Evolutionary conservation across 2,888 invertebrate genomes (phyloP).

Genomic region (Athetis lepigone): DNA sequence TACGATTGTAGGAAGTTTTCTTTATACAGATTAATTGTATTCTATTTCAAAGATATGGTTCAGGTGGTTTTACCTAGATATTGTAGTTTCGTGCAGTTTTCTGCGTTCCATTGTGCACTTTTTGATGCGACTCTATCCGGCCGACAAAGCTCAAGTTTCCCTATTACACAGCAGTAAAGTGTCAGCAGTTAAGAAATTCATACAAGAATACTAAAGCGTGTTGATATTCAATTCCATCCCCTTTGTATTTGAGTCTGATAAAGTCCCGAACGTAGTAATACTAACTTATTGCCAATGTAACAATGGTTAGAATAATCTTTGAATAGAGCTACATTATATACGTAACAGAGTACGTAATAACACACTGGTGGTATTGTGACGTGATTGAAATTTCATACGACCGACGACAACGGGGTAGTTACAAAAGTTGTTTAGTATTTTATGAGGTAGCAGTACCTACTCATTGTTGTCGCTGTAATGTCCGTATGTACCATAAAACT

Average conservation of each 20-base stretch:
- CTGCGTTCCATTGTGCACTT: not conserved
- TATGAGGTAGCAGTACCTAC: conserved; percentile 74
- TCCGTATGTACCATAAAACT: conserved; percentile 74
- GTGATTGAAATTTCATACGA: conserved; percentile 77
- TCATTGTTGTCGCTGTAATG: conserved; percentile 74
- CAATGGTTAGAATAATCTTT: conserved; percentile 61
- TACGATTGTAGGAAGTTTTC: conserved; percentile 28
- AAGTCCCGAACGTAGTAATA: conserved; percentile 54
- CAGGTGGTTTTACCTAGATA: conserved; percentile 22
- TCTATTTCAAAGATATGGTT: conserved; percentile 17
- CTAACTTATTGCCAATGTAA: conserved; percentile 60
- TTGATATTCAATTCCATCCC: conserved; percentile 59
- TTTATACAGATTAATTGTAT: conserved; percentile 44
- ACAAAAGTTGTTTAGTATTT: conserved; percentile 78
- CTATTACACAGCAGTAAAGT: conserved; percentile 24
- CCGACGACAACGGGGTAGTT: conserved; percentile 69
- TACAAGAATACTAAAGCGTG: conserved; percentile 47
- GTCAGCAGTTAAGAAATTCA: conserved; percentile 54
- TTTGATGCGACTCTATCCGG: not conserved
- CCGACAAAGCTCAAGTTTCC: not conserved
- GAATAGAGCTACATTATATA: conserved; percentile 56
- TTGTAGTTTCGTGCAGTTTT: conserved; percentile 9
- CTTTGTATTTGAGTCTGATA: conserved; percentile 53
- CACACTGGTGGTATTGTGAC: conserved; percentile 64
- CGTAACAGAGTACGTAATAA: conserved; percentile 62